Base-by-base conservation (phyloP, 2,113 vertebrate species). In the Percopsis transmontana region DNA sequence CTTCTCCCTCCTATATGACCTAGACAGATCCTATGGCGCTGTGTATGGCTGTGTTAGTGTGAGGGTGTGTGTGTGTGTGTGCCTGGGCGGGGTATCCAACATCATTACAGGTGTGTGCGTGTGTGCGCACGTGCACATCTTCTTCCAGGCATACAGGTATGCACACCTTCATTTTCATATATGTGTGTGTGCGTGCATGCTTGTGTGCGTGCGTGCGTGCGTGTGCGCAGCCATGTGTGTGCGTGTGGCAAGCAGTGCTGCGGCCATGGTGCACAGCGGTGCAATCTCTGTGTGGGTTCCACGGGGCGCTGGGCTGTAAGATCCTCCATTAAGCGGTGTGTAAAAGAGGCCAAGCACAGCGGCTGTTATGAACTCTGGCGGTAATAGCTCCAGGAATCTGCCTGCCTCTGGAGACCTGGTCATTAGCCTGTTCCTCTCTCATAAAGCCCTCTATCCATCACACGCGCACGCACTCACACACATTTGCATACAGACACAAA, bases 361-460 rank as follows among this genome's bases (percentile, higher is more conserved):
- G 81, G 79, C 86, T 82, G 84, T 90, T 90, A 90, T 88, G 84
- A 89, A 87, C 82, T 84, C 79, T 64, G 52, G 74, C 72, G 76
- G 78, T 91, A 88, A 89, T 87, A 87, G 87, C 83, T 88, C 72
- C 82, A 85, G 86, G 85, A 90, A 82, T 85, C 83, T 80, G 62
- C 64, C 76, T 77, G 85, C 85, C 85, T 85, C 88, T 76, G 82
- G 88, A 88, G 89, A 89, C 83, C 83, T 55, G 78, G 72, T 88
- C 88, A 91, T 91, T 91, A 91, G 87, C 88, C 88, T 91, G 79
- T 87, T 89, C 88, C 85, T 80, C 89, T 86, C 88, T 88, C 78
- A 89, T 88, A 87, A 89, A 88, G 81, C 77, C 83, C 85, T 82
- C 87, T 79, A 91, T 88, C 87, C 85, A 89, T 91, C 89, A 88